These are phyloP conservation scores for Candidula unifasciata DNA, from an alignment of 2,888 invertebrate genomes.

Conservation along the genomic window DNA sequence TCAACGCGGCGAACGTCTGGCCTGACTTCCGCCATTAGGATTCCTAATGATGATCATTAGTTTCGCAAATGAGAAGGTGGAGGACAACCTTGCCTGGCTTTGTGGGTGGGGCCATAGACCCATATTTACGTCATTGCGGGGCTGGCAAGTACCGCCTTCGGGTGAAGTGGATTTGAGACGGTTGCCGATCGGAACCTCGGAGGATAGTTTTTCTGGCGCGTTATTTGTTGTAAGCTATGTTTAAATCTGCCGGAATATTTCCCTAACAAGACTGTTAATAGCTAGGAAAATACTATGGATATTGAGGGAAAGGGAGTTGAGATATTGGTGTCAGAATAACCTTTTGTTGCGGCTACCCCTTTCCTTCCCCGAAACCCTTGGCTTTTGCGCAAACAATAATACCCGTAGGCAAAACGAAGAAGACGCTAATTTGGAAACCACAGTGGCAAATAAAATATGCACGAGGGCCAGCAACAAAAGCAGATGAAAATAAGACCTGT, in stretches of 20 bases:
- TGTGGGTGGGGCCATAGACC: not conserved
- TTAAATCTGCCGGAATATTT: no score
- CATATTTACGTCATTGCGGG: slow-evolving; percentile 2
- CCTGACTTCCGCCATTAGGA: slow-evolving; percentile 41
- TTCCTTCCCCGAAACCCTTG: not conserved
- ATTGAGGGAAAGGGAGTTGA: not conserved
- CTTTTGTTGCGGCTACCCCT: not conserved
- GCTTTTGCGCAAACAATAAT: not conserved
- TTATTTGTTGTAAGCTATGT: no score
- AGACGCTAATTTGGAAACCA: not conserved
- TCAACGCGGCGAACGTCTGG: slow-evolving; percentile 23
- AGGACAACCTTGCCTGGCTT: not conserved
- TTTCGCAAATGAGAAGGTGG: slow-evolving; percentile 30
- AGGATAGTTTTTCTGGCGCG: no score
- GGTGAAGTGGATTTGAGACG: not conserved
- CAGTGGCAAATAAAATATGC: not conserved
- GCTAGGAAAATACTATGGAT: no score
- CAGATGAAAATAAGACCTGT: not conserved
- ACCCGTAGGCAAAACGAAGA: not conserved
- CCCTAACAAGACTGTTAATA: no score
- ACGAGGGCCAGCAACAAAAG: not conserved
- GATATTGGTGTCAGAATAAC: not conserved
- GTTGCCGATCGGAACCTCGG: no score
- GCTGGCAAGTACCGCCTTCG: not conserved
- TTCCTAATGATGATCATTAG: slow-evolving; percentile 42